Evolutionary conservation across 2,797 vertebrate species (phyloP), one percentile per base, ranked within the genome.

Genomic region (Phalanger gymnotis): DNA sequence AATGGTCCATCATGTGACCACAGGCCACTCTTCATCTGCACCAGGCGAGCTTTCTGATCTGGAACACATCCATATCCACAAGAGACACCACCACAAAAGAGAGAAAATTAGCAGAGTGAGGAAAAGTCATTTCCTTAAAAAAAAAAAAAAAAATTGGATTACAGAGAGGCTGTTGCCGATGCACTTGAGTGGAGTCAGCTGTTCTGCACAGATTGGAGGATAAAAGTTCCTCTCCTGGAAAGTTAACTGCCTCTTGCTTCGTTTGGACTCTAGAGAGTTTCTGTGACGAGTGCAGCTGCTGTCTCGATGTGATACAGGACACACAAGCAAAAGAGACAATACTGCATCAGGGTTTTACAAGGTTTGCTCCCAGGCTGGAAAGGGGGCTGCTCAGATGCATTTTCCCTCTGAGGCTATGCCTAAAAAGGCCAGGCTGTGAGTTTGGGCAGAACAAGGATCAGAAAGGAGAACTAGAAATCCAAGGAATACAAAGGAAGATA

Each of bases 81-180:
- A 90, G 53, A 90, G 90, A 54, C 51, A 34, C 22, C 0, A 10
- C 25, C 53, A 53, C 90, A 90, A 54, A 90, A 54, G 28, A 90
- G 31, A 95, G 93, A 93, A 96, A 13, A 95, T 95, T 54, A 73
- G 61, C 11, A 22, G 61, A 66, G 66, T 54, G 73, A 87, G 73
- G 92, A 87, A 93, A 87, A 93, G 53, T 73, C 53, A 51, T 93
- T 93, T 95, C 93, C 53, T 97, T 87, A 87, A 81, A 81, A 81
- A 73, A 73, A 73, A 66, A 81, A 40, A 93, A 54, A 93, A 54
- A 4, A 91, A 87, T 66, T 87, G 54, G 16, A n/a, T 95, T 95
- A 94, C 96, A 95, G 61, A 13, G 14, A n/a, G 73, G 92, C 40
- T 90, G 58, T 91, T 12, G 91, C 73, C 31, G 95, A 94, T 95